Percentiles rank a stretch among this genome's conserved stretches.
Conservation (phyloP, 2,888 invertebrate genomes). For the Selenia dentaria region DNA sequence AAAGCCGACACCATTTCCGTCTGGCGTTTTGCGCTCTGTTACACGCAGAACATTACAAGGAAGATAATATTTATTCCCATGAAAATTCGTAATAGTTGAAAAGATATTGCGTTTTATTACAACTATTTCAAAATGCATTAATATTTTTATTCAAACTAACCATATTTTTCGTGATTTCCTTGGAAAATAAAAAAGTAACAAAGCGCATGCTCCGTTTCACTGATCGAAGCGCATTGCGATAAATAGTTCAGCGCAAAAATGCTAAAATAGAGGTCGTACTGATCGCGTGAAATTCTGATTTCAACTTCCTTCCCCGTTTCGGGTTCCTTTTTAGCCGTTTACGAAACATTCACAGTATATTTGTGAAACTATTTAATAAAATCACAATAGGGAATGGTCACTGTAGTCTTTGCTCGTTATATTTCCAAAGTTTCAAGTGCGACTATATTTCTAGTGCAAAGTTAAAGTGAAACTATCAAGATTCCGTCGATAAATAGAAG, state of each 20-base stretch:
- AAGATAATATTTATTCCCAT: not conserved
- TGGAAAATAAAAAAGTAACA: slow-evolving; percentile 4
- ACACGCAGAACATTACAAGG: slow-evolving; percentile 1
- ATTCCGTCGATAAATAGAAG: slow-evolving; percentile 92
- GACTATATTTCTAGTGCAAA: slow-evolving; percentile 80
- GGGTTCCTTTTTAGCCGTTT: slow-evolving; percentile 74
- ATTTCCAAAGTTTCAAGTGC: slow-evolving; percentile 69
- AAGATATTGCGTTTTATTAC: no score
- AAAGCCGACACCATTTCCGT: no score
- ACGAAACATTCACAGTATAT: slow-evolving; percentile 68
- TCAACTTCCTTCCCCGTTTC: slow-evolving; percentile 40
- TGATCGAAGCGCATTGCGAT: slow-evolving; percentile 42
- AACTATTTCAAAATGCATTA: no score
- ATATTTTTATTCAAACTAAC: no score
- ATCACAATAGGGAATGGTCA: slow-evolving; percentile 64
- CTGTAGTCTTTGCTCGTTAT: slow-evolving; percentile 20
- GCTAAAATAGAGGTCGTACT: slow-evolving; percentile 57
- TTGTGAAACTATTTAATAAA: slow-evolving; percentile 58
- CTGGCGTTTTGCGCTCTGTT: slow-evolving; percentile 4
- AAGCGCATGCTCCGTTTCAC: slow-evolving; percentile 65
- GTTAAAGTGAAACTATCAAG: slow-evolving; percentile 88
- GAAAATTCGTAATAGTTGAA: no score
- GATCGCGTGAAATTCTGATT: slow-evolving; percentile 20
- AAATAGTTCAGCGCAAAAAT: slow-evolving; percentile 30
- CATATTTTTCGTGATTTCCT: no score